These are phyloP conservation scores for Drosophila tripunctata DNA, from an alignment of 2,888 invertebrate species.

Conservation along the genomic window DNA sequence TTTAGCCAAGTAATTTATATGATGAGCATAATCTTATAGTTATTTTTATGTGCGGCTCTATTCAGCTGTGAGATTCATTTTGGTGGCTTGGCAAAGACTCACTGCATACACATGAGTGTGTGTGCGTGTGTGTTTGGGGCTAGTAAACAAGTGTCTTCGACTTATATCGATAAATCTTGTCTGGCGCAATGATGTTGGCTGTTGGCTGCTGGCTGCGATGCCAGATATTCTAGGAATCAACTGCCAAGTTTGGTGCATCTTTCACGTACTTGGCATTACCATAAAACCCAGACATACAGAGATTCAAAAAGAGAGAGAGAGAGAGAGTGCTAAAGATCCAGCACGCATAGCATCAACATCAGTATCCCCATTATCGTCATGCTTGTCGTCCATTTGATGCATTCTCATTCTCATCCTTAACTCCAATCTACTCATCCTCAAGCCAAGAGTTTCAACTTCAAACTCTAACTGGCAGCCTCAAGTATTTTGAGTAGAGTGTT, in stretches of 20 bases:
- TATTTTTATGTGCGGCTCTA: conserved; percentile 27
- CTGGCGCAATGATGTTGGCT: conserved; percentile 43
- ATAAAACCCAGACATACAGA: conserved; percentile 53
- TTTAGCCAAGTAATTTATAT: conserved; percentile 30
- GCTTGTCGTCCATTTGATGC: conserved; percentile 71
- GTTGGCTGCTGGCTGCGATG: conserved; percentile 14
- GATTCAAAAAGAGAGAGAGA: not conserved
- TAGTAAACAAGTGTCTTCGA: conserved; percentile 55
- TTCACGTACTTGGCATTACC: conserved; percentile 72
- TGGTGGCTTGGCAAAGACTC: conserved; percentile 25
- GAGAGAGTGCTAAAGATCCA: conserved; percentile 1
- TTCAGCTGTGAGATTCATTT: conserved; percentile 35
- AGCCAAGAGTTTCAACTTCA: conserved; percentile 36
- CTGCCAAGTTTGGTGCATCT: conserved; percentile 55
- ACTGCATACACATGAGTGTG: not conserved
- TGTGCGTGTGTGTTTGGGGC: not conserved
- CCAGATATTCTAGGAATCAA: conserved; percentile 57
- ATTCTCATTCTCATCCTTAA: conserved; percentile 33
- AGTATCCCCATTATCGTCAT: conserved; percentile 58
- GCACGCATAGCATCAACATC: conserved; percentile 36
- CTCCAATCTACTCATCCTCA: not conserved
- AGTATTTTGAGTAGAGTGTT: conserved; percentile 11
- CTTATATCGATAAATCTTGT: conserved; percentile 67
- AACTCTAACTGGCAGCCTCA: conserved; percentile 14
- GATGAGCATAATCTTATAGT: conserved; percentile 39